Conservation (phyloP, 2,797 vertebrate genomes). For the Gymnopithys bicolor region DNA sequence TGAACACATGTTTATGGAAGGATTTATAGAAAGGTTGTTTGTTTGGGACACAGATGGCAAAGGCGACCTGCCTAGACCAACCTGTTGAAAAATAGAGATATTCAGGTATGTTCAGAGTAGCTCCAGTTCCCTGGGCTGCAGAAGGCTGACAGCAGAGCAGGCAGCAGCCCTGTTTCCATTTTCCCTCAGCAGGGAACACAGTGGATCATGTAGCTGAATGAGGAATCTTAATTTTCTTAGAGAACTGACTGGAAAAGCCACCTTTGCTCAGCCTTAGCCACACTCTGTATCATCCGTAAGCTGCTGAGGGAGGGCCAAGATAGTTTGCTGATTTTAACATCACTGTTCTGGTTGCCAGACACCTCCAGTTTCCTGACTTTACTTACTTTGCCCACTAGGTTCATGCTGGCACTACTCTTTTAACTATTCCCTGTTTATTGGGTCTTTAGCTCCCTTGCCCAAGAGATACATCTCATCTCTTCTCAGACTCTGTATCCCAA, state of each 20-base stretch:
- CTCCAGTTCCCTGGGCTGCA: neutral
- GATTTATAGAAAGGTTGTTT: conserved; percentile 22
- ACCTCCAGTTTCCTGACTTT: neutral
- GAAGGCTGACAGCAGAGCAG: neutral
- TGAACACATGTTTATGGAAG: conserved; percentile 20
- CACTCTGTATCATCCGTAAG: neutral
- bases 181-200: neutral
- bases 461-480: neutral
- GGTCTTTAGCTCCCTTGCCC: neutral
- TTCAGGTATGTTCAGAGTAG: neutral
- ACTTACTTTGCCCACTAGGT: neutral
- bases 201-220: neutral
- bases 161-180: neutral
- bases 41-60: neutral
- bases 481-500: neutral
- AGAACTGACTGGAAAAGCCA: neutral
- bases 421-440: neutral
- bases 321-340: neutral
- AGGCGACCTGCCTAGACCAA: neutral
- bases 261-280: neutral
- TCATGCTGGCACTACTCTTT: neutral
- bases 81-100: neutral
- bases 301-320: neutral
- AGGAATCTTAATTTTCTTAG: neutral
- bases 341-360: neutral